A percentile compares a stretch with the other conserved stretches of the same genome.
Evolutionary conservation across 2,797 vertebrate genomes (phyloP).

Genomic region (Bryconaethiops microstoma): DNA sequence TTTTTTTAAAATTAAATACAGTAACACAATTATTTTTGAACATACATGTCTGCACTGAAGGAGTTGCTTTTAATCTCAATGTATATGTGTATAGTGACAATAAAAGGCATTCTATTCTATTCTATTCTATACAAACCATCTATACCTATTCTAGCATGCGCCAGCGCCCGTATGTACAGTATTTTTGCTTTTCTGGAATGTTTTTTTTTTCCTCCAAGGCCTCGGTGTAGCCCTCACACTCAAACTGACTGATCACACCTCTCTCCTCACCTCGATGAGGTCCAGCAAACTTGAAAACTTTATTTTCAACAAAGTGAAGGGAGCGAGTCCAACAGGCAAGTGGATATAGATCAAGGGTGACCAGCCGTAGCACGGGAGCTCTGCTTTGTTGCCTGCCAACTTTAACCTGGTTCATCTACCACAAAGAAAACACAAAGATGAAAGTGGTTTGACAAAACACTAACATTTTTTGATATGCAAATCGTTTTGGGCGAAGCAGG

Average conservation of each 20-base stretch:
- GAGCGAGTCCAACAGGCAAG: neutral
- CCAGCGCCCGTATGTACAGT: too few relatives aligned
- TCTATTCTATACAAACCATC: too few relatives aligned
- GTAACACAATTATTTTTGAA: too few relatives aligned
- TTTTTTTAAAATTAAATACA: too few relatives aligned
- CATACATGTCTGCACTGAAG: too few relatives aligned
- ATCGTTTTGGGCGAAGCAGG: neutral
- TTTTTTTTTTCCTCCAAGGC: too few relatives aligned
- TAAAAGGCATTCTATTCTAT: too few relatives aligned
- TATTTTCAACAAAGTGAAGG: neutral
- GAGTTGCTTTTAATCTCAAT: too few relatives aligned
- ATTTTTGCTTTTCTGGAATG: too few relatives aligned
- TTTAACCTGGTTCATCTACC: neutral
- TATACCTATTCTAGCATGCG: too few relatives aligned
- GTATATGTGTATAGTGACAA: too few relatives aligned
- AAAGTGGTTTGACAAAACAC: neutral
- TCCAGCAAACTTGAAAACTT: constrained; percentile 10
- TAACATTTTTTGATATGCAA: neutral
- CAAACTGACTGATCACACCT: neutral
- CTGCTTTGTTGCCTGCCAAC: neutral
- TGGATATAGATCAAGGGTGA: neutral
- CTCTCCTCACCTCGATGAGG: neutral
- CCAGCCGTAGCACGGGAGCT: too few relatives aligned
- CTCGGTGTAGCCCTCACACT: neutral
- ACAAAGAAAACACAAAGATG: neutral